Percentiles rank a stretch among this genome's conserved stretches.
Evolutionary conservation across 2,888 invertebrate species (phyloP).

Genomic region (Drosophila sordidula): DNA sequence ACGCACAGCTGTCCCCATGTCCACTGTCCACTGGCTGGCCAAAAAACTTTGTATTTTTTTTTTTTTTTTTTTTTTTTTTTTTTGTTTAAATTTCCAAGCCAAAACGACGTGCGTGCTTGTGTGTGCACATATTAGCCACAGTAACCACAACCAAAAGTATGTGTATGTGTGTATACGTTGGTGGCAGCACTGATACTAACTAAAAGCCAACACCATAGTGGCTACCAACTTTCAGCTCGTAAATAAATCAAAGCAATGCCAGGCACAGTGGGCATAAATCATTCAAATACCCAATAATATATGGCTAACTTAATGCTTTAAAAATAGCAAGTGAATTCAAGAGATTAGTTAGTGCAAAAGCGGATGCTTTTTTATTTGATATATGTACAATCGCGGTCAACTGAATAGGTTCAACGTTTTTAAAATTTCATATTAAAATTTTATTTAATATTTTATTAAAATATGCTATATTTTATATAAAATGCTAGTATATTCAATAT

Average conservation of each 20-base stretch:
- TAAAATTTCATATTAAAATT: too few relatives aligned
- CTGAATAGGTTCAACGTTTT: too few relatives aligned
- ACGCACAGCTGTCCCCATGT: constrained; percentile 44
- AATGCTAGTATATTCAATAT: too few relatives aligned
- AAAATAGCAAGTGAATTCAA: background rate
- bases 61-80: constrained; percentile 47
- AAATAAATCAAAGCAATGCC: constrained; percentile 63
- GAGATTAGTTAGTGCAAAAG: background rate
- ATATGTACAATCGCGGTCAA: too few relatives aligned
- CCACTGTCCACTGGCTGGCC: constrained; percentile 52
- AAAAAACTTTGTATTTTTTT: constrained; percentile 53
- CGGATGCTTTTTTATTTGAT: background rate
- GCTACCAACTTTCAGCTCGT: constrained; percentile 62
- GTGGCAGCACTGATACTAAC: constrained; percentile 61
- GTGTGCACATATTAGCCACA: constrained; percentile 66
- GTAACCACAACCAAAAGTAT: constrained; percentile 59
- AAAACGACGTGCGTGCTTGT: constrained; percentile 55
- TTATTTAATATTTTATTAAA: too few relatives aligned
- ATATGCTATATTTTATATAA: too few relatives aligned
- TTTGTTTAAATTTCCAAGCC: constrained; percentile 67
- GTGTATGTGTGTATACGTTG: constrained; percentile 28
- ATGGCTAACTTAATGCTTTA: background rate
- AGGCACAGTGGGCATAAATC: constrained; percentile 53
- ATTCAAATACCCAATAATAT: background rate
- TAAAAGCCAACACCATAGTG: constrained; percentile 65